These are phyloP conservation scores for Achlya flavicornis DNA, from an alignment of 2,888 invertebrate genomes.

Conservation along the genomic window DNA sequence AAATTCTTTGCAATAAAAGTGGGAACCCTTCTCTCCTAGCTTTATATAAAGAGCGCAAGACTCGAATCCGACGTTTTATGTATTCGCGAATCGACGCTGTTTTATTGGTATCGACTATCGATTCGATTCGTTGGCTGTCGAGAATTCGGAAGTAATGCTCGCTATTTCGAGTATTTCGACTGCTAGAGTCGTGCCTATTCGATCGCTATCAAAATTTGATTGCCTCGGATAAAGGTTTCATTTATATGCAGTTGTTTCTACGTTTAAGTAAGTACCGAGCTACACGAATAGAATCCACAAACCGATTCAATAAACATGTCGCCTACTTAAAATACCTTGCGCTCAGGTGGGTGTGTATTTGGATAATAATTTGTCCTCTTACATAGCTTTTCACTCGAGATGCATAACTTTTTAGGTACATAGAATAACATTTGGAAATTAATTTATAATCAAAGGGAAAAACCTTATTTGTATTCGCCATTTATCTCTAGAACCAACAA, in stretches of 20 bases:
- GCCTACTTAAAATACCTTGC: neutral
- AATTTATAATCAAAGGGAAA: too few species aligned
- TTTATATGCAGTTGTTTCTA: conserved; percentile 61
- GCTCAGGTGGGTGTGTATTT: neutral
- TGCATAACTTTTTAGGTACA: neutral
- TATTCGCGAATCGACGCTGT: conserved; percentile 80
- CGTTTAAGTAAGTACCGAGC: conserved; percentile 40
- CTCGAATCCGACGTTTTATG: conserved; percentile 81
- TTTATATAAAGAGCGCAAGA: conserved; percentile 76
- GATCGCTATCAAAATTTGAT: conserved; percentile 76
- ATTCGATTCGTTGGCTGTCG: conserved; percentile 66
- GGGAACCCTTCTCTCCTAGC: conserved; percentile 82
- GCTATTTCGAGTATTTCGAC: conserved; percentile 70
- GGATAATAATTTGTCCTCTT: neutral
- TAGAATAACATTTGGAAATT: too few species aligned
- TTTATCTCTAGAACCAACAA: too few species aligned
- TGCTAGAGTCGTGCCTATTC: conserved; percentile 69
- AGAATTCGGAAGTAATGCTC: conserved; percentile 76
- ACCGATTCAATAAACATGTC: conserved; percentile 28
- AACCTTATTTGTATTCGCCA: too few species aligned
- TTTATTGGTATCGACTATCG: conserved; percentile 82
- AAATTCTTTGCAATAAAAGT: conserved; percentile 81
- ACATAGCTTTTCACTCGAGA: neutral
- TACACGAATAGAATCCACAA: conserved; percentile 34
- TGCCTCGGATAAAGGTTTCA: conserved; percentile 60